A percentile compares a stretch with the other conserved stretches of the same genome.
Conservation (phyloP, 2,888 invertebrate species). For the Octodonta nipae region DNA sequence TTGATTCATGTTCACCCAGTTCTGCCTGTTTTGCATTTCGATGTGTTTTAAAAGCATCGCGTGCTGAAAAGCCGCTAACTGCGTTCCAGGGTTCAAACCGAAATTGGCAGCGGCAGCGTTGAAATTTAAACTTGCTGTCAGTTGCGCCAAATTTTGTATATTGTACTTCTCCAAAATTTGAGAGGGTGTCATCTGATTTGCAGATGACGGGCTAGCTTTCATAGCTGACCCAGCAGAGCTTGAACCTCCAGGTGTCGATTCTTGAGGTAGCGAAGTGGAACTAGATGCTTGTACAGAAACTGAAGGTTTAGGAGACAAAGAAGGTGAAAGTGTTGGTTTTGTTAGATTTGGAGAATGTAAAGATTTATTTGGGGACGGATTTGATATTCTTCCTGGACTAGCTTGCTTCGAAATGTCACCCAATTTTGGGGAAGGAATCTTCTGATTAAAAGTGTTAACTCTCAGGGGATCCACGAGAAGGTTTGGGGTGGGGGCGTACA, state of each 20-base stretch:
- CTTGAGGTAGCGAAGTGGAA: slow-evolving; percentile 4
- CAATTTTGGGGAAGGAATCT: slow-evolving; percentile 11
- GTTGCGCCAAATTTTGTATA: slow-evolving; percentile 33
- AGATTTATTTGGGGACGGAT: slow-evolving; percentile 5
- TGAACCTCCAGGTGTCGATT: background rate
- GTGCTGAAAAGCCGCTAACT: slow-evolving; percentile 30
- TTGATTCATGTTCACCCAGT: slow-evolving; percentile 29
- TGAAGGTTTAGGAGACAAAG: slow-evolving; percentile 6
- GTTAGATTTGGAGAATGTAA: background rate
- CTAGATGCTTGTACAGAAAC: slow-evolving; percentile 5
- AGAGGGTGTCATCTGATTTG: slow-evolving; percentile 23
- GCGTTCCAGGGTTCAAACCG: slow-evolving; percentile 16
- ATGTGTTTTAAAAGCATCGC: slow-evolving; percentile 33
- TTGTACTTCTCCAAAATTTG: slow-evolving; percentile 34
- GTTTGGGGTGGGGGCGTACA: slow-evolving; percentile 18
- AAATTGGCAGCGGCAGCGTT: slow-evolving; percentile 22
- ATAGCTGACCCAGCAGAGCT: slow-evolving; percentile 5
- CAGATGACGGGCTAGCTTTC: slow-evolving; percentile 8
- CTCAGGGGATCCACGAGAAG: slow-evolving; percentile 13
- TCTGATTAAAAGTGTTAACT: slow-evolving; percentile 10
- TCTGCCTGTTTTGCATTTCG: slow-evolving; percentile 32
- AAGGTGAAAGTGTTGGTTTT: slow-evolving; percentile 8
- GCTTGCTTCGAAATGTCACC: slow-evolving; percentile 7
- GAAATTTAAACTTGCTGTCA: slow-evolving; percentile 32
- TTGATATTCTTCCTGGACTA: background rate